Evolutionary conservation across 1,140 invertebrate genomes (phyloP).

Genomic region (Telenomus remus): DNA sequence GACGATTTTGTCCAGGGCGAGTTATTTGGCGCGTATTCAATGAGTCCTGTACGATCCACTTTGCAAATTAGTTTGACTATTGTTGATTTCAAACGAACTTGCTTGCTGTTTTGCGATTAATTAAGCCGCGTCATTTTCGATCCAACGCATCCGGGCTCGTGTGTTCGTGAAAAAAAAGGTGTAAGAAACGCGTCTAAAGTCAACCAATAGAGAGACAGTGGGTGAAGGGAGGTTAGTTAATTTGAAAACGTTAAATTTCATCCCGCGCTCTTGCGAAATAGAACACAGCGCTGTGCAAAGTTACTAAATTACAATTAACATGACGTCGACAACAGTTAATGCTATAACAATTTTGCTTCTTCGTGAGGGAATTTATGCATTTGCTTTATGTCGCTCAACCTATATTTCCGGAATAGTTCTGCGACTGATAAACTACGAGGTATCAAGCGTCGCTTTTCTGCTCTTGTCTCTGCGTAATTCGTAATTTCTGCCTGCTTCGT

Average conservation of each 20-base stretch:
- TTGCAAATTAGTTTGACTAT: conserved; percentile 39
- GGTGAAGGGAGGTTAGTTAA: conserved; percentile 18
- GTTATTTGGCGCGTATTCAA: conserved; percentile 24
- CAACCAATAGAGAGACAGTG: too few relatives aligned
- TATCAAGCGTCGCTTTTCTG: conserved; percentile 21
- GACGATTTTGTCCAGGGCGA: conserved; percentile 22
- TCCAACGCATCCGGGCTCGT: not conserved
- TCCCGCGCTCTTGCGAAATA: conserved; percentile 33
- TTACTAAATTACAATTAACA: conserved; percentile 53
- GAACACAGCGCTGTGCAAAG: conserved; percentile 46
- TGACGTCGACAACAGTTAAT: conserved; percentile 45
- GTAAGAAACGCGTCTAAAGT: conserved; percentile 10
- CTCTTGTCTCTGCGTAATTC: not conserved
- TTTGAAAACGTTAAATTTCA: conserved; percentile 44
- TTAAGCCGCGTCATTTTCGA: conserved; percentile 35
- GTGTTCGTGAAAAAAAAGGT: conserved; percentile 28
- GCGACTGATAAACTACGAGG: conserved; percentile 37
- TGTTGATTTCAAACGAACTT: conserved; percentile 18
- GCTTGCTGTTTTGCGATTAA: conserved; percentile 30
- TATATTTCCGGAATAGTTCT: conserved; percentile 38
- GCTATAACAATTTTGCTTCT: conserved; percentile 43
- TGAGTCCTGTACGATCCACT: conserved; percentile 15
- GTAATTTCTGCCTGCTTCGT: not conserved
- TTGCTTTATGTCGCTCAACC: conserved; percentile 44
- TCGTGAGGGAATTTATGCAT: conserved; percentile 37